Percentiles rank a stretch among this genome's conserved stretches.
Conservation (phyloP, 53 echinoderm and acorn worm genomes). For the Temnopleurus reevesii region DNA sequence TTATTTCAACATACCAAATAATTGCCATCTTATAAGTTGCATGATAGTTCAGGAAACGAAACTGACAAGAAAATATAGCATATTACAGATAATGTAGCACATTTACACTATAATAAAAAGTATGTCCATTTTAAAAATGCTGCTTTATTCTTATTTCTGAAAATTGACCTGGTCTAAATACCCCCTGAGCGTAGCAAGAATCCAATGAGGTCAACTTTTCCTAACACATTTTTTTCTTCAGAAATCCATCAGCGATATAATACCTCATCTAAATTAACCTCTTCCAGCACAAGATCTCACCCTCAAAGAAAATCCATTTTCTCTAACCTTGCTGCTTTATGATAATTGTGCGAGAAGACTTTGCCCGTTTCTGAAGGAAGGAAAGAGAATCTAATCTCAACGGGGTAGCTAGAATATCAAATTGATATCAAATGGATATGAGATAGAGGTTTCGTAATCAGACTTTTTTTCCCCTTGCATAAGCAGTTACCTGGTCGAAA, state of each 20-base stretch:
- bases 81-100: too few relatives aligned
- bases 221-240: background rate
- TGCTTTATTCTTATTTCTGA: background rate
- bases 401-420: background rate
- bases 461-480: background rate
- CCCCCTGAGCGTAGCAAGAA: background rate
- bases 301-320: constrained; percentile 33
- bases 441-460: background rate
- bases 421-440: background rate
- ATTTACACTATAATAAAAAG: too few relatives aligned
- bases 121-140: too few relatives aligned
- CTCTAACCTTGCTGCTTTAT: constrained; percentile 22
- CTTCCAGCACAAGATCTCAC: constrained; percentile 17
- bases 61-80: too few relatives aligned
- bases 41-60: too few relatives aligned
- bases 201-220: constrained; percentile 14
- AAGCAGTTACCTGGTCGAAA: background rate
- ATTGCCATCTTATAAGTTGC: too few relatives aligned
- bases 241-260: constrained; percentile 34
- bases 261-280: constrained; percentile 35
- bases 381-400: constrained; percentile 15
- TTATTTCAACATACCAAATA: too few relatives aligned
- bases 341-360: background rate
- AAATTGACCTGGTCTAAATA: background rate
- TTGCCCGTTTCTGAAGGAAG: background rate